These are phyloP conservation scores for Octodon degus DNA, from an alignment of 2,113 vertebrate species.

Conservation along the genomic window DNA sequence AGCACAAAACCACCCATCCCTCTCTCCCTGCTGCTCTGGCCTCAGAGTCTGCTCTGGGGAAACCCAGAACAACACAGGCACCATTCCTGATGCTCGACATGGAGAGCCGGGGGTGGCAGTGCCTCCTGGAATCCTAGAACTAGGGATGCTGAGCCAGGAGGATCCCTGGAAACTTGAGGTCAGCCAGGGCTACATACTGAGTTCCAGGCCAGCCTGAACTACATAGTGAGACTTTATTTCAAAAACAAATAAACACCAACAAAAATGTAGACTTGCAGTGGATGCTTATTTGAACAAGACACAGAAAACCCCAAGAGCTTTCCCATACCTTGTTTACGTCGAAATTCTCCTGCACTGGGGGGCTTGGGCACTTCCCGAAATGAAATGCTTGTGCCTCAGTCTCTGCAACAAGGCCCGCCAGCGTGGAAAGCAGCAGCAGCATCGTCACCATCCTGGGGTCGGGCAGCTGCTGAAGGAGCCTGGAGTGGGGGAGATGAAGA, in stretches of 20 bases:
- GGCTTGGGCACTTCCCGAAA: slow-evolving; percentile 91
- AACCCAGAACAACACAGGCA: neutral
- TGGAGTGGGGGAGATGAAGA: neutral
- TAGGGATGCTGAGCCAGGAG: neutral
- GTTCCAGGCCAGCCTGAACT: neutral
- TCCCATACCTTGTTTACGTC: slow-evolving; percentile 89
- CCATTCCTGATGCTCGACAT: neutral
- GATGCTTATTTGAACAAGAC: neutral
- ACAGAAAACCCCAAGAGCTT: neutral
- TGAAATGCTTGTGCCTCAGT: slow-evolving; percentile 89
- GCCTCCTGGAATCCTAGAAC: neutral
- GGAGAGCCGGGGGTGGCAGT: neutral
- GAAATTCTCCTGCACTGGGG: slow-evolving; percentile 90
- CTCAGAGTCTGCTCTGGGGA: neutral
- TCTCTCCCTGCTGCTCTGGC: neutral
- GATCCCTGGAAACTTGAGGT: neutral
- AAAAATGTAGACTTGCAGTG: neutral
- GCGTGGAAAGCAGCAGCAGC: slow-evolving; percentile 21
- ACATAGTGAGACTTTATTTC: neutral
- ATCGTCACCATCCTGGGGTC: slow-evolving; percentile 48
- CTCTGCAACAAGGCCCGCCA: slow-evolving; percentile 70
- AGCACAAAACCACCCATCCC: neutral
- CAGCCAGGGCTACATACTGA: neutral
- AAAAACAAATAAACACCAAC: neutral
- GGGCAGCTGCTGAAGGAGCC: neutral